Evolutionary conservation across 2,797 vertebrate species (phyloP), one percentile per base, ranked within the genome.

Genomic region (Acomys russatus): DNA sequence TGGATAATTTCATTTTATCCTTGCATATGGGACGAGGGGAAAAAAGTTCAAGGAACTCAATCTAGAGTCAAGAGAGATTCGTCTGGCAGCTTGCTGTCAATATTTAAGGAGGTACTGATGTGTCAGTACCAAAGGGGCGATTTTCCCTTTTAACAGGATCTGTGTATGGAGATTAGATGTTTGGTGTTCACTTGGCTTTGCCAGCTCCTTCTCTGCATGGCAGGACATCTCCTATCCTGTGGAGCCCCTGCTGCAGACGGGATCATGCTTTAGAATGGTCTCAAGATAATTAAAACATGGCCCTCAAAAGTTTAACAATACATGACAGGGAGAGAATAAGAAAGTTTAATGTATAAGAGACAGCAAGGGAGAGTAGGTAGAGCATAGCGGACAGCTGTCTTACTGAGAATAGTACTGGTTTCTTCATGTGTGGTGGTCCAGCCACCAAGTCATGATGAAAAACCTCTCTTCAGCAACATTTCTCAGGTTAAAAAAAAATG

Each of bases 401-500:
- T 14, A 56, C 66, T 22, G 86, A 90, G 54, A 25, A 85, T 44
- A 35, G 38, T 9, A 28, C 2, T 56, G 9, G 30, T 4, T 5
- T 68, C 44, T 11, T 85, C 6, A 0, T 22, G 63, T 23, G 18
- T 38, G 23, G 44, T 85, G 83, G 30, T 22, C 30, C 44, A 68
- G 83, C 0, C 83, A 15, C 76, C 35, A 0, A n/a, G 28, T 92
- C n/a, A 30, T 77, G 25, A 14, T 68, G 51, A 71, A n/a, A 82
- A 86, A 54, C 38, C 35, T 49, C 28, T 33, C 9, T 89, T 35
- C 2, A 94, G 44, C 30, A 91, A 44, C 23, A 54, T 30, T 80
- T 78, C 56, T 95, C 23, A 95, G 23, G 80, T 78, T 77, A 87
- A 70, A 73, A 84, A 96, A n/a, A n/a, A 33, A 49, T 49, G 76